Conservation (phyloP, 2,888 invertebrate species). For the Clunio marinus region DNA sequence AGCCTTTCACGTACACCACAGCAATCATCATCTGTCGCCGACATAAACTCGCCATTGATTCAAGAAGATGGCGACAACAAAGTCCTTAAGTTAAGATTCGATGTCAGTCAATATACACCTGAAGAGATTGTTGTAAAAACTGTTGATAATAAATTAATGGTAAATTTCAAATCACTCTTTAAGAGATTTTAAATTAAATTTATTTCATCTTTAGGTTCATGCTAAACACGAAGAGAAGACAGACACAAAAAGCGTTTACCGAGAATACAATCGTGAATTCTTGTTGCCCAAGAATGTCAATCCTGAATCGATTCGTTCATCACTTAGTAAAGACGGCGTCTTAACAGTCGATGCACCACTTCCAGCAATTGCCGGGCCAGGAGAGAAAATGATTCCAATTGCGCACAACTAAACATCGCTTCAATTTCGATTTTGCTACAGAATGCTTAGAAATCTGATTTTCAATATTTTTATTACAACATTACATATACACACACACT, state of each 20-base stretch:
- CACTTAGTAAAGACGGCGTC: constrained; percentile 92
- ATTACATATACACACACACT: too few species aligned
- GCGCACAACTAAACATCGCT: constrained; percentile 49
- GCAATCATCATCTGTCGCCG: constrained; percentile 64
- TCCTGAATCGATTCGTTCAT: constrained; percentile 93
- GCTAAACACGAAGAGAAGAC: constrained; percentile 98
- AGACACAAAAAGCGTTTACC: constrained; percentile 92
- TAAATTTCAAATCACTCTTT: constrained; percentile 52
- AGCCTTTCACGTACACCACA: constrained; percentile 49
- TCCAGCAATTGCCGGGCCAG: constrained; percentile 60
- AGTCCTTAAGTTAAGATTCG: constrained; percentile 90
- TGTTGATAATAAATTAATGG: constrained; percentile 94
- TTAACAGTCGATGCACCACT: constrained; percentile 95
- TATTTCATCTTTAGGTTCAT: constrained; percentile 68
- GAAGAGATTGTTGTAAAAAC: constrained; percentile 99
- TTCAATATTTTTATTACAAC: too few species aligned
- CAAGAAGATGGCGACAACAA: constrained; percentile 88
- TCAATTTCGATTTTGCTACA: too few species aligned
- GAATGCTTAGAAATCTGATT: too few species aligned
- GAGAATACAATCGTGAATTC: constrained; percentile 98
- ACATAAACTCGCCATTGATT: constrained; percentile 83
- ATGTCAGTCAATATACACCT: constrained; percentile 93
- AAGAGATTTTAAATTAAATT: constrained; percentile 17
- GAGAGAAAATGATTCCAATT: constrained; percentile 52
- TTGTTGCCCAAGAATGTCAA: constrained; percentile 94